A percentile compares a stretch with the other conserved stretches of the same genome.
These are phyloP conservation scores for Amazona vittata DNA, from an alignment of 2,113 vertebrate genomes.

Conservation along the genomic window DNA sequence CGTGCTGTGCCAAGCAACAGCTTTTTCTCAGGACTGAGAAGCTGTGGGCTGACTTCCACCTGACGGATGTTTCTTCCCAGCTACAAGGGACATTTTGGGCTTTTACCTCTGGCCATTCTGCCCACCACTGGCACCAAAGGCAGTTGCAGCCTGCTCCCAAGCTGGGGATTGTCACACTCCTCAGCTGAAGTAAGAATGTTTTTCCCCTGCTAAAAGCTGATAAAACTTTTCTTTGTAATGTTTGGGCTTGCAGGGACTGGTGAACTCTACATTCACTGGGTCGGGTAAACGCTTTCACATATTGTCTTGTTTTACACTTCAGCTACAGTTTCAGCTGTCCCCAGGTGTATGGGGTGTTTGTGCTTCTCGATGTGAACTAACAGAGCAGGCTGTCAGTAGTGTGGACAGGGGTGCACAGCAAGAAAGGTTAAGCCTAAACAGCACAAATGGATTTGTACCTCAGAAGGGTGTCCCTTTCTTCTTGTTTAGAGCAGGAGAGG, in stretches of 20 bases:
- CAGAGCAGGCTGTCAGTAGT: background rate
- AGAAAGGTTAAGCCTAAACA: background rate
- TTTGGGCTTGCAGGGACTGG: background rate
- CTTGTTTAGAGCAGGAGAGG: background rate
- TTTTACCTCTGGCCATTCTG: background rate
- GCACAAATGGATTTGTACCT: background rate
- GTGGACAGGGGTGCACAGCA: background rate
- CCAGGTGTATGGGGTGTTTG: background rate
- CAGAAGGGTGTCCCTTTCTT: background rate
- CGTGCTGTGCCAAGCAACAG: background rate
- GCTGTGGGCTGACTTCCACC: background rate
- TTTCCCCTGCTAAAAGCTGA: constrained; percentile 10
- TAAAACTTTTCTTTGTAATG: background rate
- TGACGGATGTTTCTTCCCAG: background rate
- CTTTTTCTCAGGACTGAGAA: background rate
- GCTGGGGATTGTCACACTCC: background rate
- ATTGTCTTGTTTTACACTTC: background rate
- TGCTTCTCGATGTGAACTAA: rapidly evolving
- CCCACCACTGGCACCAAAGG: background rate
- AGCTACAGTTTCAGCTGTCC: background rate
- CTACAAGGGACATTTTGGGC: background rate
- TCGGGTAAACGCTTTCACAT: background rate
- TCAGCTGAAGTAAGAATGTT: background rate
- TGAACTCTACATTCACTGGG: background rate
- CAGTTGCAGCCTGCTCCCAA: background rate